Evolutionary conservation across 92 coral and sea anemone species (phyloP).

Genomic region (Montipora capitata): DNA sequence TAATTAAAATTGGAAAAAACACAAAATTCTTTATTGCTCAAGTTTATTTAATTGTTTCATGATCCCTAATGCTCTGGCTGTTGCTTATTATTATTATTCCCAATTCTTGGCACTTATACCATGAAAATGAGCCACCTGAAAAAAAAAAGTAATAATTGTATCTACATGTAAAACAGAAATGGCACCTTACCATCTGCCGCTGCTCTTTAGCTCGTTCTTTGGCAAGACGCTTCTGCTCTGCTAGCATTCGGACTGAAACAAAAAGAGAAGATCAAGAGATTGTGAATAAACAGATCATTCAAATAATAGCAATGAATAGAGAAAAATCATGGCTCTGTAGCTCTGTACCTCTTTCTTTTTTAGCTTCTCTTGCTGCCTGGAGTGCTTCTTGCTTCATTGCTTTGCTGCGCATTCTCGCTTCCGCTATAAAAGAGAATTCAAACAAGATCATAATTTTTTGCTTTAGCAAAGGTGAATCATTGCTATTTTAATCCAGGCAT

Average conservation of each 20-base stretch:
- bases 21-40: too few relatives aligned
- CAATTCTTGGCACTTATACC: too few relatives aligned
- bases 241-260: conserved; percentile 85
- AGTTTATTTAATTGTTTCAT: too few relatives aligned
- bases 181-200: conserved; percentile 79
- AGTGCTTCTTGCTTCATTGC: conserved; percentile 89
- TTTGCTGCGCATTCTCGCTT: conserved; percentile 87
- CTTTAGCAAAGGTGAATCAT: not conserved
- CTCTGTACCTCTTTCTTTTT: conserved; percentile 88
- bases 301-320: too few relatives aligned
- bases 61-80: too few relatives aligned
- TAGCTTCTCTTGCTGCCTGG: conserved; percentile 86
- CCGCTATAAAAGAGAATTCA: conserved; percentile 66
- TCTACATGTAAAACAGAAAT: not conserved
- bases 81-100: too few relatives aligned
- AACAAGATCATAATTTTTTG: not conserved
- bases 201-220: conserved; percentile 93
- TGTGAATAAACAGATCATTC: too few relatives aligned
- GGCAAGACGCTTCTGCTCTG: conserved; percentile 95
- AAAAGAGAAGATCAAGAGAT: too few relatives aligned
- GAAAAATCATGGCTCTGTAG: too few relatives aligned
- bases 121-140: not conserved
- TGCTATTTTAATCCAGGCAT: too few relatives aligned
- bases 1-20: too few relatives aligned
- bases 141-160: not conserved